Base-by-base conservation (phyloP, 2,888 invertebrate species). In the Polydrusus cervinus region DNA sequence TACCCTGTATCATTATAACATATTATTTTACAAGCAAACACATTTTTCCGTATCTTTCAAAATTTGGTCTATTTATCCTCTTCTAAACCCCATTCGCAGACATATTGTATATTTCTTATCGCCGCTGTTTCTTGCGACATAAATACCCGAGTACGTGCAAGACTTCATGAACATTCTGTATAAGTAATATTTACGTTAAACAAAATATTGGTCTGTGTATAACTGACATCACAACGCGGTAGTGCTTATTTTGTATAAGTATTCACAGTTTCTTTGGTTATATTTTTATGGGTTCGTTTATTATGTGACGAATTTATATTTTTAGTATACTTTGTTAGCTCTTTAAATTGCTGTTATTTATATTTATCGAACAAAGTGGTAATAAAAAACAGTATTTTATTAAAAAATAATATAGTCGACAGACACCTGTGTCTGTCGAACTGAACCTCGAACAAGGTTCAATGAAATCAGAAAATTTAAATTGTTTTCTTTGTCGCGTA, bases 181-280 rank as follows among this genome's bases (percentile, higher is more conserved):
- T 25, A 45, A 49, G 57, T 45, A 69, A 25, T 61, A 14, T 47
- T 18, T 3, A 73, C 49, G 76, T 79, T 80, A 77, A 80, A 74
- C 25, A 81, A 80, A 78, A 79, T 78, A 74, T 82, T 82, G 82
- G 82, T 82, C 82, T 81, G 80, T 80, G 74, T 80, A 79, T 71
- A 80, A 81, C 81, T 81, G 82, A 82, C 82, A 81, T 82, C 82
- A 81, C 81, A 82, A 80, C 81, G 79, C 79, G 79, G 78, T 80
- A 79, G 80, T 80, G 74, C 76, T 79, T 79, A 78, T 69, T 79
- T 81, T 80, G 25, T 13, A 60, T 51, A 51, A 62, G 76, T 80
- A 81, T 81, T 80, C 79, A 82, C 81, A 80, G 71, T 67, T 72
- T 74, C 61, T 57, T 16, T 14, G 34, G 34, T 34, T 57, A 57